Conservation (phyloP, 2,797 vertebrate genomes). For the Acanthurus leucopareius region DNA sequence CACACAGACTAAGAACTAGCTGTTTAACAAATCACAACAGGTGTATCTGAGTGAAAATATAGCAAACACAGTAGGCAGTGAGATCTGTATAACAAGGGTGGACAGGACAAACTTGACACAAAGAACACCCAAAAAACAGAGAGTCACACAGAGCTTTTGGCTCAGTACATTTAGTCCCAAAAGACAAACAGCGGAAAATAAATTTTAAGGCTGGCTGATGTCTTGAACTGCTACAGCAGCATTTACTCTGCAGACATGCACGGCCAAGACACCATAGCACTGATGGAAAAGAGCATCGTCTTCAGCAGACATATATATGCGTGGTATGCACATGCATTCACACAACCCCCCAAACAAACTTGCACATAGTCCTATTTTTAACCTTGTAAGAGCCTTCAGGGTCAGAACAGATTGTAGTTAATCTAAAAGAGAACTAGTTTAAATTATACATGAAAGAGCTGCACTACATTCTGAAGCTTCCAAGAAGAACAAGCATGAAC, state of each 20-base stretch:
- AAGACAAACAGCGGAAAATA: too few species aligned
- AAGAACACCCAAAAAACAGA: too few species aligned
- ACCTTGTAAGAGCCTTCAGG: slow-evolving; percentile 58
- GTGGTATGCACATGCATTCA: slow-evolving; percentile 26
- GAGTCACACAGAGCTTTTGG: too few species aligned
- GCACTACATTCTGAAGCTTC: slow-evolving; percentile 60
- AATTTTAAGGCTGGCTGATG: too few species aligned
- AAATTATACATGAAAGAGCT: slow-evolving; percentile 85
- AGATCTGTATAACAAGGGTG: too few species aligned
- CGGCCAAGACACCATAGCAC: not conserved
- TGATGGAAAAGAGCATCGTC: not conserved
- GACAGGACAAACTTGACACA: too few species aligned
- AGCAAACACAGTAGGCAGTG: too few species aligned
- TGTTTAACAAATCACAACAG: too few species aligned
- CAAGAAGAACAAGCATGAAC: slow-evolving; percentile 56
- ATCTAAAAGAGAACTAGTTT: slow-evolving; percentile 73
- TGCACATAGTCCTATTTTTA: slow-evolving; percentile 75
- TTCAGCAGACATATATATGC: slow-evolving; percentile 15
- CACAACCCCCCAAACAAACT: slow-evolving; percentile 21
- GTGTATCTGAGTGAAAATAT: too few species aligned
- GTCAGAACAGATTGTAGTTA: slow-evolving; percentile 74
- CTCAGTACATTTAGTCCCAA: too few species aligned
- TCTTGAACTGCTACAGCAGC: too few species aligned
- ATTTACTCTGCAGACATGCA: not conserved
- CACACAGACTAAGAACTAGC: too few species aligned